Base-by-base conservation (phyloP, 2,888 invertebrate species). In the Heliconius sara region DNA sequence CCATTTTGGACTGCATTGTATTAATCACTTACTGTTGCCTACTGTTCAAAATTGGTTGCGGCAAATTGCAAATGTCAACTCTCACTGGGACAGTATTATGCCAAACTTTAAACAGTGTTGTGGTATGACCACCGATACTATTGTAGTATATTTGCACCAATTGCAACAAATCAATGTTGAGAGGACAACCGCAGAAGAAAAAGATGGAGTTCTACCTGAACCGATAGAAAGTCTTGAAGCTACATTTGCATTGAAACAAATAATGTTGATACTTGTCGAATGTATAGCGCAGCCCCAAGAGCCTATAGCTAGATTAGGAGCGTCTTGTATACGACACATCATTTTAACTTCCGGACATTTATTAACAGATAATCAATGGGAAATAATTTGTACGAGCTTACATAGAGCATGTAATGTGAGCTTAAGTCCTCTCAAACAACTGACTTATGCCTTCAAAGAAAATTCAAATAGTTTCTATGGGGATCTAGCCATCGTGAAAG, bases 401-500 rank as follows among this genome's bases (percentile, higher is more conserved):
- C 97, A 98, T 86, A 96, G 97, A 86, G 98, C 98, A 52, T 97
- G 98, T 85, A 97, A 97, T 57, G 97, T 98, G n/a, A 98, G 98
- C 75, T 96, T 99, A 77, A 97, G 98, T 83, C 98, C 98, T 60
- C 91, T 99, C 78, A 97, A 98, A 83, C 98, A 98, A 92, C 95
- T 99, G 65, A 98, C 98, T 79, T 97, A 97, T 87, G 98, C 98
- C 63, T 99, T 99, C 90, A 97, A 98, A 86, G 97, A 97, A 85
- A 97, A 98, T 88, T 99, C 99, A 0, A 98, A 98, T 86, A 99
- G 98, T 88, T 99, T 99, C 92, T 99, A 99, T 90, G 99, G 99
- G 0, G 99, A 99, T 91, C 95, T 97, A 84, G 98, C 98, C 16
- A 98, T 98, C 80, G 98, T 99, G 0, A 99, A 99, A 95, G 99